phyloP scores from a whole-genome alignment of 2,113 vertebrate genomes.

The Anoura caudifer region DNA sequence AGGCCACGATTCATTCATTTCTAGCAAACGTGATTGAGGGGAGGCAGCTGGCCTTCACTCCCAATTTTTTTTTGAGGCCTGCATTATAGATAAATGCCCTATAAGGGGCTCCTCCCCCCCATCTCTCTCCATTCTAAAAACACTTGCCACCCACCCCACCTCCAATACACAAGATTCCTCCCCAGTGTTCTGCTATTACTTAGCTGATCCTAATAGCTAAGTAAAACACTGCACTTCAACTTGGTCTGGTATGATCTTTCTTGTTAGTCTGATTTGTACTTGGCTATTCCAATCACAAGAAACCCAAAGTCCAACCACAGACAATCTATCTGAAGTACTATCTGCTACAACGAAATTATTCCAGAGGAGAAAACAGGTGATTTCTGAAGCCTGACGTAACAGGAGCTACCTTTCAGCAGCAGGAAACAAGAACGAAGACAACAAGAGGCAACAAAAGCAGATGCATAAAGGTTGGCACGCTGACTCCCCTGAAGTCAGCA shows the following conservation, averaged over 20 bases:
- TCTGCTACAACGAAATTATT: not conserved
- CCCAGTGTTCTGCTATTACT: not conserved
- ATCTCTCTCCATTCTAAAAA: not conserved
- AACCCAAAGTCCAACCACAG: not conserved
- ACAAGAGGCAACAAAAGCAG: not conserved
- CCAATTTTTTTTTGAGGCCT: not conserved
- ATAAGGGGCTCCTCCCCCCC: not conserved
- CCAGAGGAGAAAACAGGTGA: not conserved
- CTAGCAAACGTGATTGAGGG: not conserved
- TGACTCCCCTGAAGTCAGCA: not conserved
- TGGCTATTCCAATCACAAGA: not conserved
- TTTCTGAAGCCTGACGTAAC: not conserved
- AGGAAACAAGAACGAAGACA: not conserved
- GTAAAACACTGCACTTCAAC: not conserved
- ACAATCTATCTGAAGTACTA: not conserved
- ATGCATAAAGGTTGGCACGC: fast-evolving
- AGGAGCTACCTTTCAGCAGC: not conserved
- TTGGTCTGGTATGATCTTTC: not conserved
- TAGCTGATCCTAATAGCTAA: not conserved
- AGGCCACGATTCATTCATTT: not conserved
- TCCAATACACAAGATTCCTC: not conserved
- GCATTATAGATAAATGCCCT: not conserved
- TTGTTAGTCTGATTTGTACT: not conserved
- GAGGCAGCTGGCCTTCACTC: not conserved
- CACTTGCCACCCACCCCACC: not conserved